These are phyloP conservation scores for Cataglyphis livida DNA, from an alignment of 2,888 invertebrate genomes.

Conservation along the genomic window DNA sequence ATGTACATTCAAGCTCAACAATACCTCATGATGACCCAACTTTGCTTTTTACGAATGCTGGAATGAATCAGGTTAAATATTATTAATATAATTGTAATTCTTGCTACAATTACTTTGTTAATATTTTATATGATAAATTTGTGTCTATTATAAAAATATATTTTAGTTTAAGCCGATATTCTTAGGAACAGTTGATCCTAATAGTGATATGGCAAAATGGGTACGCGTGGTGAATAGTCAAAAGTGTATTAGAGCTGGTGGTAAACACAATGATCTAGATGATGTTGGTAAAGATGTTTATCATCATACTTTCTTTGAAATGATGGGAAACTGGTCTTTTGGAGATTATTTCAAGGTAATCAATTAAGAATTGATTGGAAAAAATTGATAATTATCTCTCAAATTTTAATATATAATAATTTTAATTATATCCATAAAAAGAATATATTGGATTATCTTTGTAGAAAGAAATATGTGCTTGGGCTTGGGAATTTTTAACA, in stretches of 20 bases:
- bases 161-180: constrained; percentile 98
- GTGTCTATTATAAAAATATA: constrained; percentile 30
- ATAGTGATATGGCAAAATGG: constrained; percentile 97
- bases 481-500: constrained; percentile 99
- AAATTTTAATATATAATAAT: constrained; percentile 38
- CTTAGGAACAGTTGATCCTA: constrained; percentile 97
- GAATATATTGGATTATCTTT: constrained; percentile 60
- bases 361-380: background rate
- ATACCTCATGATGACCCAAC: constrained; percentile 99
- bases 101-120: background rate
- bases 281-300: constrained; percentile 99
- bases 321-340: constrained; percentile 99
- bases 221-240: constrained; percentile 97
- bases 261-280: constrained; percentile 99
- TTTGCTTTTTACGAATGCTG: constrained; percentile 98
- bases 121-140: background rate
- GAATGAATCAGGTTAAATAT: constrained; percentile 95
- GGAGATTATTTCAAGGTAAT: constrained; percentile 99
- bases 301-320: constrained; percentile 99
- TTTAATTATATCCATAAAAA: constrained; percentile 2
- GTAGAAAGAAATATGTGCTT: constrained; percentile 96
- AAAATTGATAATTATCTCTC: background rate
- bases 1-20: constrained; percentile 98
- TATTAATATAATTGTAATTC: constrained; percentile 50
- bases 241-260: constrained; percentile 99